phyloP scores from a whole-genome alignment of 2,113 vertebrate genomes.

The Engraulis encrasicolus region DNA sequence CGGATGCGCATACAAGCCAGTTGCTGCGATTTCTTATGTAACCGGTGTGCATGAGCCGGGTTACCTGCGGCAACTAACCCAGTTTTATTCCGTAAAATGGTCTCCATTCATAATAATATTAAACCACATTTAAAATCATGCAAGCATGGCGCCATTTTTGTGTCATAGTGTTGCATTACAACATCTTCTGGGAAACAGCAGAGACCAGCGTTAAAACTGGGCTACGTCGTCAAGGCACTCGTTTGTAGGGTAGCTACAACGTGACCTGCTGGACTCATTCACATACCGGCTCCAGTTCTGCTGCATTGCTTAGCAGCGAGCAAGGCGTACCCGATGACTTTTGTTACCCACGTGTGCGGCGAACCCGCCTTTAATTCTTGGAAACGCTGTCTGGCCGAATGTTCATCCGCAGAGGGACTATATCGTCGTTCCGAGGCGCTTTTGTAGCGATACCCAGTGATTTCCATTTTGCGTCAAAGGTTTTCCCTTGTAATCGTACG shows the following conservation, averaged over 20 bases:
- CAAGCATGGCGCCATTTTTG: background rate
- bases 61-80: background rate
- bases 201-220: background rate
- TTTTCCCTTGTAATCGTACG: fast-evolving
- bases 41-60: conserved; percentile 17
- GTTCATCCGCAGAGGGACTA: conserved; percentile 66
- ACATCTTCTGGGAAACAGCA: background rate
- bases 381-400: conserved; percentile 56
- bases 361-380: conserved; percentile 71
- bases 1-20: conserved; percentile 23
- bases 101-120: background rate
- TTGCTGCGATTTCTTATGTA: conserved; percentile 38
- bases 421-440: background rate
- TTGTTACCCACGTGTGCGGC: conserved; percentile 66
- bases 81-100: background rate
- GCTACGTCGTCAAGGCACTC: background rate
- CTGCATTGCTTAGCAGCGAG: background rate
- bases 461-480: fast-evolving
- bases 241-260: background rate
- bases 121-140: background rate
- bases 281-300: conserved; percentile 64
- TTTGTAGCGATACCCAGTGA: conserved; percentile 36
- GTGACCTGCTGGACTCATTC: conserved; percentile 11
- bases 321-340: background rate
- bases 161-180: background rate